These are phyloP conservation scores for Dendrolimus pini DNA, from an alignment of 2,888 invertebrate species.

Conservation along the genomic window DNA sequence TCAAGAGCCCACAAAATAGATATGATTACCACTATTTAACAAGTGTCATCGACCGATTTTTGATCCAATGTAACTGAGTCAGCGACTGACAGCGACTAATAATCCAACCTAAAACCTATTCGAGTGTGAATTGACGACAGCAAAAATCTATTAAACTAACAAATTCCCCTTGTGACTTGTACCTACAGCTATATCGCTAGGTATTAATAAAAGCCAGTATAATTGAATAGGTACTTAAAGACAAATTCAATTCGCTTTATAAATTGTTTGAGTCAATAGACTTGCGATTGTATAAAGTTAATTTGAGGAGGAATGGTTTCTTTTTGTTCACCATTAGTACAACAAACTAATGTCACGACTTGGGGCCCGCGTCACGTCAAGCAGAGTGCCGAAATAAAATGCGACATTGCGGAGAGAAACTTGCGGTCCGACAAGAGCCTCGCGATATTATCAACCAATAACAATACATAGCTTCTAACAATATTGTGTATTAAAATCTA, in stretches of 20 bases:
- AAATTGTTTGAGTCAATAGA: slow-evolving; percentile 57
- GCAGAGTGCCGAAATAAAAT: slow-evolving; percentile 9
- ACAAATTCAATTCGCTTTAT: slow-evolving; percentile 54
- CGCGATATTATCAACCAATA: neutral
- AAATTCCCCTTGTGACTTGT: neutral
- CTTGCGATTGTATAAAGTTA: slow-evolving; percentile 45
- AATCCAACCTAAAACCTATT: slow-evolving; percentile 1
- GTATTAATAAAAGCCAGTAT: slow-evolving; percentile 38
- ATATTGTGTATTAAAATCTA: too few species aligned
- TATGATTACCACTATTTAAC: slow-evolving; percentile 8
- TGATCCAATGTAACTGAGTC: slow-evolving; percentile 5
- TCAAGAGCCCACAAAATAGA: slow-evolving; percentile 16
- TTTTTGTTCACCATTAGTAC: slow-evolving; percentile 63
- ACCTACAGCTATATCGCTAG: too few species aligned
- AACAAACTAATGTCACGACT: slow-evolving; percentile 68
- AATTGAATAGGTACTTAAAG: slow-evolving; percentile 39
- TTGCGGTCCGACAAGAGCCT: slow-evolving; percentile 2
- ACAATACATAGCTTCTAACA: too few species aligned
- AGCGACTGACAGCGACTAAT: neutral
- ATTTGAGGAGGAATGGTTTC: slow-evolving; percentile 53
- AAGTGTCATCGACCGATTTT: slow-evolving; percentile 1
- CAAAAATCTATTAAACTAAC: slow-evolving; percentile 21
- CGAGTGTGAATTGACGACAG: slow-evolving; percentile 13
- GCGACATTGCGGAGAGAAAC: too few species aligned
- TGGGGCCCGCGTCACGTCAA: slow-evolving; percentile 33